phyloP scores from a whole-genome alignment of 2,888 invertebrate species.

The Ophion ellenae region DNA sequence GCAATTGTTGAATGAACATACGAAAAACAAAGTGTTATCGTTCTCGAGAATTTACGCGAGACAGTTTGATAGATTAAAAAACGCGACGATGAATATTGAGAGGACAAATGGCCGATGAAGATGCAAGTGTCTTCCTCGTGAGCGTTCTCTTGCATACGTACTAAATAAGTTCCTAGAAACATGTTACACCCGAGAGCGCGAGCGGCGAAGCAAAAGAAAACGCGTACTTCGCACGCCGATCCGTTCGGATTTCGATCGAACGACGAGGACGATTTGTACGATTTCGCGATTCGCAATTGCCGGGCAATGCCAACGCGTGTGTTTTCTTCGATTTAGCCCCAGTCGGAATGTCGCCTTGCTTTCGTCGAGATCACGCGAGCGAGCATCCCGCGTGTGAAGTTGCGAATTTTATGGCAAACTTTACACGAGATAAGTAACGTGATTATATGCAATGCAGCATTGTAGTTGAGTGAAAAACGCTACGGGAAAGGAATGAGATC shows the following conservation, averaged over 20 bases:
- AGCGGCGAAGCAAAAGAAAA: background rate
- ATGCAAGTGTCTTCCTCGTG: slow-evolving; percentile 58
- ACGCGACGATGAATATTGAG: background rate
- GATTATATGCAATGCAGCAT: background rate
- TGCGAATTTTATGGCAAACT: slow-evolving; percentile 25
- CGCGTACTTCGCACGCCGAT: slow-evolving; percentile 1
- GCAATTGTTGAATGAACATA: slow-evolving; percentile 58
- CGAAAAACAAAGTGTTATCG: slow-evolving; percentile 30
- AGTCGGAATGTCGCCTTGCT: background rate
- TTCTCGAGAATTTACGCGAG: slow-evolving; percentile 54
- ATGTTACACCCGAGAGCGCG: slow-evolving; percentile 14
- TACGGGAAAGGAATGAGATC: slow-evolving; percentile 43
- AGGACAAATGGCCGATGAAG: slow-evolving; percentile 18
- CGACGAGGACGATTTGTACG: slow-evolving; percentile 23
- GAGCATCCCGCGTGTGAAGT: background rate
- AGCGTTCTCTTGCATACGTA: slow-evolving; percentile 49
- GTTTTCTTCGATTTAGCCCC: background rate
- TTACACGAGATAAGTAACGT: slow-evolving; percentile 3
- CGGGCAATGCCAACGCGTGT: slow-evolving; percentile 13
- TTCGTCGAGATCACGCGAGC: slow-evolving; percentile 3
- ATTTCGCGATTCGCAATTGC: slow-evolving; percentile 26
- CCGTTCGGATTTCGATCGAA: slow-evolving; percentile 2
- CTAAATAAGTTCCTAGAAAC: slow-evolving; percentile 59
- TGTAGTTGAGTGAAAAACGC: slow-evolving; percentile 3
- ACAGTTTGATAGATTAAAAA: slow-evolving; percentile 36